Base-by-base conservation (phyloP, 2,888 invertebrate genomes). In the Tupiocoris notatus region DNA sequence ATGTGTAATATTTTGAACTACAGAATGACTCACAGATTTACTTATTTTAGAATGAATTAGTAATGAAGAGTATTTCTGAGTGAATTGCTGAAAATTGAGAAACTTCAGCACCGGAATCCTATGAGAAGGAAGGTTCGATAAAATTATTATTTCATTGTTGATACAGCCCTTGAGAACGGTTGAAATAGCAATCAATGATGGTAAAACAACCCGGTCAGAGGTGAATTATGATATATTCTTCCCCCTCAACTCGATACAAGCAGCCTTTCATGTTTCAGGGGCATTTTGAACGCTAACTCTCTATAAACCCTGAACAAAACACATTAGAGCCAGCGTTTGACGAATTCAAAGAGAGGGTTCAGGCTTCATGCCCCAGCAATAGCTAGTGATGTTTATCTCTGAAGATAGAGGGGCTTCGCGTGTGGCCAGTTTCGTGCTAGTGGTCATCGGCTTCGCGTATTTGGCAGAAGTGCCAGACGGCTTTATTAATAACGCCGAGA, bases 401-500 rank as follows among this genome's bases (percentile, higher is more conserved):
- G 12, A 64, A 64, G 64, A 23, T 39, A 39, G 39, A 39, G 12
- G 39, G 39, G 39, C 39, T 39, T 64, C 24, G 64, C 64, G 64
- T 64, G 64, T 23, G 64, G 17, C n/a, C n/a, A 64, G 24, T 2
- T 24, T 64, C 64, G 20, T 64, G 64, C 64, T 1, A 23, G 23
- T 24, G 64, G 64, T 20, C 64, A 64, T 64, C 64, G 64, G 16
- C 64, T 22, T 64, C 64, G 23, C 24, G 64, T 23, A 64, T 22
- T 64, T 64, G 64, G 64, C 64, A 64, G 64, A 64, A 20, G 22
- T 64, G 20, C 24, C 24, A 22, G 64, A 64, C 64, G 64, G 3
- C 64, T 64, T 64, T 64, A 64, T 64, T 64, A 64, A 64, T 64
- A 64, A 64, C 64, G 20, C 9, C 23, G 39, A 64, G 64, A 64